phyloP scores from a whole-genome alignment of 2,888 invertebrate genomes.

The Catocala nupta region DNA sequence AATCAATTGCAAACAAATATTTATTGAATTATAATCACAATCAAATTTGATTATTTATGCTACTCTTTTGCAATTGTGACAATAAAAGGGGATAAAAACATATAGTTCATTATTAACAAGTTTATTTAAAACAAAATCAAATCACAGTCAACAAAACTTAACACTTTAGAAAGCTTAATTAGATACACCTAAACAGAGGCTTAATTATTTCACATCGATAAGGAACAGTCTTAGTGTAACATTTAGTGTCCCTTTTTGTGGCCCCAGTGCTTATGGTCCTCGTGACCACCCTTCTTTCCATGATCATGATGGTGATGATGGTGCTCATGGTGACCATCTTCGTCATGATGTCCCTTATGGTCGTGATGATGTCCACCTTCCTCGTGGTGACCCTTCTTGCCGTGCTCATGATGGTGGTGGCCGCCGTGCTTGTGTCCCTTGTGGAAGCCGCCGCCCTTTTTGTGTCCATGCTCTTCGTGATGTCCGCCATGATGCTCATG shows the following conservation, averaged over 20 bases:
- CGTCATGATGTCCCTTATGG: conserved; percentile 93
- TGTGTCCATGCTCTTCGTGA: conserved; percentile 92
- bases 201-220: conserved; percentile 62
- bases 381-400: conserved; percentile 93
- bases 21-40: conserved; percentile 24
- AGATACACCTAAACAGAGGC: conserved; percentile 70
- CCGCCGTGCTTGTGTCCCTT: conserved; percentile 93
- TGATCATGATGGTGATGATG: conserved; percentile 92
- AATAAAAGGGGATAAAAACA: conserved; percentile 13
- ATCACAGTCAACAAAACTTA: conserved; percentile 76
- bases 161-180: conserved; percentile 69
- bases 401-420: conserved; percentile 92
- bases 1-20: conserved; percentile 45
- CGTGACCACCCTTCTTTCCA: conserved; percentile 93
- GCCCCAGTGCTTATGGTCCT: conserved; percentile 94
- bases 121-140: conserved; percentile 70
- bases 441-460: conserved; percentile 93
- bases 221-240: conserved; percentile 46
- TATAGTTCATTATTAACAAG: conserved; percentile 39
- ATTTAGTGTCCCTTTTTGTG: conserved; percentile 86
- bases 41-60: conserved; percentile 11
- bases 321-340: conserved; percentile 92
- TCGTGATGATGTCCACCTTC: conserved; percentile 94
- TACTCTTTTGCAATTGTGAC: conserved; percentile 11
- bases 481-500: conserved; percentile 93